Evolutionary conservation across 2,797 vertebrate genomes (phyloP).

Genomic region (Momotus momota): DNA sequence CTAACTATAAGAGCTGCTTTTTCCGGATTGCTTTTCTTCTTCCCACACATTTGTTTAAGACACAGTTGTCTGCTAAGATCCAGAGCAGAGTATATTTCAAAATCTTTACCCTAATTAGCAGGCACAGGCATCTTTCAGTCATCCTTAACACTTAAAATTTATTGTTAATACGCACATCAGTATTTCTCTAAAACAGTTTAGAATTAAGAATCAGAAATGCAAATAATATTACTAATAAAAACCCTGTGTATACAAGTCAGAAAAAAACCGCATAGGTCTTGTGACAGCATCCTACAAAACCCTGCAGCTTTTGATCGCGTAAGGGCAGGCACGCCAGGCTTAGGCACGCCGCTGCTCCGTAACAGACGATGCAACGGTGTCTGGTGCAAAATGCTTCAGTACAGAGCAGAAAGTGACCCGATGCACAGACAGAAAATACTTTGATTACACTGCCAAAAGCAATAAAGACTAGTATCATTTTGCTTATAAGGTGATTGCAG

Average conservation of each 20-base stretch:
- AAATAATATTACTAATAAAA: background rate
- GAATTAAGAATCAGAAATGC: conserved; percentile 16
- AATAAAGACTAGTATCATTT: conserved; percentile 41
- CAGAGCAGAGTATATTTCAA: conserved; percentile 74
- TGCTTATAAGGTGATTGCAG: conserved; percentile 40
- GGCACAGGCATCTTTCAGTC: conserved; percentile 68
- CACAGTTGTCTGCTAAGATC: conserved; percentile 74
- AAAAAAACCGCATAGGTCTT: background rate
- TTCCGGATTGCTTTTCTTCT: conserved; percentile 76
- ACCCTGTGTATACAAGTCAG: background rate
- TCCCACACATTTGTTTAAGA: conserved; percentile 77
- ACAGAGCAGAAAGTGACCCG: background rate
- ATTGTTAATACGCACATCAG: background rate
- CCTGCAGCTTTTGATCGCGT: background rate
- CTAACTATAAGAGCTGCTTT: conserved; percentile 78
- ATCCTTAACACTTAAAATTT: conserved; percentile 30
- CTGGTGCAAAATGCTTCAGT: background rate
- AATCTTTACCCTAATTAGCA: conserved; percentile 72
- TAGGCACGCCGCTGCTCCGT: background rate
- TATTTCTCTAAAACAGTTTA: conserved; percentile 38
- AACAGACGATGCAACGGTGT: background rate
- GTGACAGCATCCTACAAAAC: background rate
- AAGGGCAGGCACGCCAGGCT: background rate
- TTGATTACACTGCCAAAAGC: conserved; percentile 20
- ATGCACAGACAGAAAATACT: background rate